A percentile compares a stretch with the other conserved stretches of the same genome.
Conservation (phyloP, 1,140 invertebrate species). For the Drosophila saltans region DNA sequence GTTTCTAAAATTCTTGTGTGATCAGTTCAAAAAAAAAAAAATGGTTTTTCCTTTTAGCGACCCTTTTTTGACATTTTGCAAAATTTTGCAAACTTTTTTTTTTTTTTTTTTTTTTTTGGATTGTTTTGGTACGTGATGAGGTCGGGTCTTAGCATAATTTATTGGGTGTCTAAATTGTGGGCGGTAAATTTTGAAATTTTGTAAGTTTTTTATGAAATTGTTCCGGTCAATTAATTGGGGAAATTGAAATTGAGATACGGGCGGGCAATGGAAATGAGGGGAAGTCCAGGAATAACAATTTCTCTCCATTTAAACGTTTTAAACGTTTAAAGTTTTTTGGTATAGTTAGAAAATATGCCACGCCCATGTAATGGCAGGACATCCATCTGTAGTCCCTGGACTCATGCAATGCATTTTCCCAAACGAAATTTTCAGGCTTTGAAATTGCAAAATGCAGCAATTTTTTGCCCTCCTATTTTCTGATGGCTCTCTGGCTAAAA, state of each 20-base stretch:
- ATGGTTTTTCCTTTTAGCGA: slow-evolving; percentile 7
- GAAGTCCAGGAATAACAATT: not conserved
- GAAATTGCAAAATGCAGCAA: slow-evolving; percentile 75
- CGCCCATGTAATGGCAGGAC: slow-evolving; percentile 56
- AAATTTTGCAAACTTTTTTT: not conserved
- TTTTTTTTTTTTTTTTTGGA: not conserved
- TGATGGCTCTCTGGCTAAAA: slow-evolving; percentile 64
- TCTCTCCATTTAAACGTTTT: slow-evolving; percentile 19
- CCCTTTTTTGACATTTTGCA: slow-evolving; percentile 64
- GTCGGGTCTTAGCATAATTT: slow-evolving; percentile 62
- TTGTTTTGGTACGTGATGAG: slow-evolving; percentile 52
- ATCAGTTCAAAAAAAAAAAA: slow-evolving; percentile 22
- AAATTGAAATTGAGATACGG: slow-evolving; percentile 41
- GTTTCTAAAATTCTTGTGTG: not conserved
- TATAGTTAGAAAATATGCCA: slow-evolving; percentile 33
- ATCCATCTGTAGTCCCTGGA: slow-evolving; percentile 52
- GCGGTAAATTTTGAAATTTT: slow-evolving; percentile 37
- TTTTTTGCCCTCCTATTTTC: slow-evolving; percentile 67
- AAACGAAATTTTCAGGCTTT: slow-evolving; percentile 78
- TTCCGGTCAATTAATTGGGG: slow-evolving; percentile 78
- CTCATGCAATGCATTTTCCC: slow-evolving; percentile 68
- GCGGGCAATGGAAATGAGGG: too few species aligned
- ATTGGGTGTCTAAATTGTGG: slow-evolving; percentile 49
- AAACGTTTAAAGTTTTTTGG: slow-evolving; percentile 48
- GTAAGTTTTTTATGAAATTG: slow-evolving; percentile 80